Conservation (phyloP, 2,888 invertebrate genomes). For the Pheosia tremula region DNA sequence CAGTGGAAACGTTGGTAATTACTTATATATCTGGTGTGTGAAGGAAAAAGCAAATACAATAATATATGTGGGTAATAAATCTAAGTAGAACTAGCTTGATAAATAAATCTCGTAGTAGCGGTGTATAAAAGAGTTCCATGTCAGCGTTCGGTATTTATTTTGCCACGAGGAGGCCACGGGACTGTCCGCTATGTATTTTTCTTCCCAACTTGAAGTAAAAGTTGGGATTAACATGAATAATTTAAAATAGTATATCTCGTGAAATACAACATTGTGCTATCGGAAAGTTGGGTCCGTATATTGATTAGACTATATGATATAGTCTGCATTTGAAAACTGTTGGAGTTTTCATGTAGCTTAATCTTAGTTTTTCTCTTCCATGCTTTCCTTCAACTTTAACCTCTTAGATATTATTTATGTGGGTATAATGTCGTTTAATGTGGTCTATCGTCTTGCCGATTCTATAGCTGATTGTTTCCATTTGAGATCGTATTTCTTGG, state of each 20-base stretch:
- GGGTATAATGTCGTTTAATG: too few relatives aligned
- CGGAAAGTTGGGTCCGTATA: slow-evolving; percentile 24
- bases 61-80: slow-evolving; percentile 58
- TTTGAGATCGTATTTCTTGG: too few relatives aligned
- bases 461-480: too few relatives aligned
- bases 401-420: too few relatives aligned
- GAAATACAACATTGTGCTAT: slow-evolving; percentile 41
- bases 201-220: slow-evolving; percentile 59
- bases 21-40: slow-evolving; percentile 31
- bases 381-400: too few relatives aligned
- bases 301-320: slow-evolving; percentile 19
- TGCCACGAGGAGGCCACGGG: slow-evolving; percentile 42
- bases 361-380: too few relatives aligned
- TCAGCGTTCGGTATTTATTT: slow-evolving; percentile 63
- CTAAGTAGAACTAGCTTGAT: slow-evolving; percentile 54
- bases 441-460: too few relatives aligned
- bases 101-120: slow-evolving; percentile 60
- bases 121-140: slow-evolving; percentile 57
- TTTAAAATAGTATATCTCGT: slow-evolving; percentile 66
- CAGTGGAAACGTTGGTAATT: slow-evolving; percentile 31
- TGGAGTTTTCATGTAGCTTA: too few relatives aligned
- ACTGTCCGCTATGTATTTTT: slow-evolving; percentile 60
- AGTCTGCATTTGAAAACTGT: too few relatives aligned
- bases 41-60: slow-evolving; percentile 52
- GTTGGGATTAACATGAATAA: slow-evolving; percentile 77